Base-by-base conservation (phyloP, 1,140 invertebrate species). In the Calycopis cecrops region DNA sequence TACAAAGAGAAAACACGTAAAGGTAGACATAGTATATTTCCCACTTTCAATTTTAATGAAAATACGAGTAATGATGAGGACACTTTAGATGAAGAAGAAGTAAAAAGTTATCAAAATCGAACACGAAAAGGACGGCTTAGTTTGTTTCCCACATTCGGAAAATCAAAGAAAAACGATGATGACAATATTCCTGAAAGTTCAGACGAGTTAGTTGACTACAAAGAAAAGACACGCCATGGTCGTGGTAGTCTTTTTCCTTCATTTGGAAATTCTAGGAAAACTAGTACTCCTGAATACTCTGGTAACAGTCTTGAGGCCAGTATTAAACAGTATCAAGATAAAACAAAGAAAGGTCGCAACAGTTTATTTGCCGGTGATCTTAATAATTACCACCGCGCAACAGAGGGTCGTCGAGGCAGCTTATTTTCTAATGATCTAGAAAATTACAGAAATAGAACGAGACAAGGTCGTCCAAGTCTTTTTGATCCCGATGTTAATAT, bases 401-500 rank as follows among this genome's bases (percentile, higher is more conserved):
- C 65, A 9, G 67, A 62, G 44, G 42, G 56, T 53, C 59, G 63
- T 11, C 44, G 72, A 35, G 47, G 55, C 66, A 88, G 73, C 56
- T 35, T 79, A 53, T 77, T 82, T 51, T 66, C 64, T 48, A 75
- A 62, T 69, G 61, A 86, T 40, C 67, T 85, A 61, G 75, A 84
- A 38, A 72, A 67, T 57, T 81, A 85, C 37, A 78, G 60, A 65
- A 79, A 78, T 40, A 76, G 55, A 62, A 76, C 76, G 9, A 71
- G 60, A 55, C 63, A 75, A 10, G 79, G 90, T 35, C 84, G 90
- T 48, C 79, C 75, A 1, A 91, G 90, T 59, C 67, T 90, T 16
- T 91, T 90, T 52, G 90, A 90, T 44, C 83, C 84, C 4, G 76
- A 87, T 55, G 60, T 87, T 4, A 81, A 85, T 55, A 69, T 87